Evolutionary conservation across 2,888 invertebrate genomes (phyloP), one percentile per base, ranked within the genome.

Genomic region (Osmoderma eremita): DNA sequence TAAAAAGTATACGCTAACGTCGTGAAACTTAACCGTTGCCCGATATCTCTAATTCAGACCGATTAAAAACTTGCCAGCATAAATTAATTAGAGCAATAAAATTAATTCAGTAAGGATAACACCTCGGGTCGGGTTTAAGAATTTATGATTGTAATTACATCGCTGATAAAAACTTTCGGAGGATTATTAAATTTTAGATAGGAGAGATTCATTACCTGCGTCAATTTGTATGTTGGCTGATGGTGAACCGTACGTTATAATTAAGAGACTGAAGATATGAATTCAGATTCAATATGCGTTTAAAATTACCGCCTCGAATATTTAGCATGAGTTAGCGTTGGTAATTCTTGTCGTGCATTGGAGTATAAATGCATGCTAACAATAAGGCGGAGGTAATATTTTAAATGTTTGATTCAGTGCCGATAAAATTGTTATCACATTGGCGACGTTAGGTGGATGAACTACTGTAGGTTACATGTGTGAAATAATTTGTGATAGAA

Each of bases 151-250:
- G 58, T 61, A 61, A 61, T 61, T 61, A 61, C 45, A n/a, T 17
- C 17, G 45, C 17, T 61, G 58, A 61, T 61, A 61, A 61, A 45
- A 61, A 30, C n/a, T 45, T 36, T 48, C 48, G 45, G 24, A 30
- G 24, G 58, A 61, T 61, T 61, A 61, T 61, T 61, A 61, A 45
- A 45, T 61, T 61, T 61, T 12, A 61, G 58, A 61, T 61, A 61
- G 42, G 58, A 45, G 58, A 45, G 30, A 61, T 61, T 45, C 45
- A 45, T 61, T 61, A 45, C 45, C 18, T 45, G 45, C 24, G 58
- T 61, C 45, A 61, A 61, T 58, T 58, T 24, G 58, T 45, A 42
- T 61, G 58, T 48, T 61, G 45, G 45, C 30, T 30, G 58, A 61
- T 45, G 15, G 38, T 38, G 10, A 12, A 20, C 54, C 30, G 17